Evolutionary conservation across 2,797 vertebrate species (phyloP), one percentile per base, ranked within the genome.

Genomic region (Dicrostonyx torquatus): DNA sequence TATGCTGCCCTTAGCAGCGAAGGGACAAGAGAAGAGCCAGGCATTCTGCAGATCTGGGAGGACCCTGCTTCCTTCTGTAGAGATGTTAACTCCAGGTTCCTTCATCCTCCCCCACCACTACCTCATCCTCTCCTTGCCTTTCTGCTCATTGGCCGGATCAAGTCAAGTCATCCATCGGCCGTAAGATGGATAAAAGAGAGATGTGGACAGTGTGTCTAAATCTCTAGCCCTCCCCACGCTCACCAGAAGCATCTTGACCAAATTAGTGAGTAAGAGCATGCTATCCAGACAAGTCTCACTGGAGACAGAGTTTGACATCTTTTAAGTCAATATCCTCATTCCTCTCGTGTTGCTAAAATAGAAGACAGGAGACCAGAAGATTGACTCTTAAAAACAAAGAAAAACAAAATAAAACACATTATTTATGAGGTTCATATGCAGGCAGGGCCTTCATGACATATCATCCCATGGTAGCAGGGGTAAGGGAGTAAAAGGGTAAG

Each of bases 291-390:
- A 84, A 77, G 78, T 73, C 43, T 48, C 48, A 80, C 15, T 50
- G 83, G 77, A 95, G 68, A 94, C 78, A 92, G 93, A 91, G 18
- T 26, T 66, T 80, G 11, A 68, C 53, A 20, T 55, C 18, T 90
- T 83, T 50, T 66, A 55, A 94, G 31, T 50, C 20, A 87, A 43
- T 55, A 43, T 34, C 50, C 48, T 90, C n/a, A 29, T 43, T 55
- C 68, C 45, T 84, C 55, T 68, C 37, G 3, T 64, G 31, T 37
- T 91, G 70, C 83, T 87, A n/a, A 90, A 79, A 77, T 62, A 66
- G 22, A 43, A 90, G 75, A 29, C 9, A 6, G 48, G 24, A 50
- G 45, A 64, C 34, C 43, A 40, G 48, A 24, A 15, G 48, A 79
- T 64, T 48, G 58, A 34, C 37, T 75, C 73, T 53, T 9, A 53